phyloP scores from a whole-genome alignment of 2,888 invertebrate species.

The Heteropelma amictum region DNA sequence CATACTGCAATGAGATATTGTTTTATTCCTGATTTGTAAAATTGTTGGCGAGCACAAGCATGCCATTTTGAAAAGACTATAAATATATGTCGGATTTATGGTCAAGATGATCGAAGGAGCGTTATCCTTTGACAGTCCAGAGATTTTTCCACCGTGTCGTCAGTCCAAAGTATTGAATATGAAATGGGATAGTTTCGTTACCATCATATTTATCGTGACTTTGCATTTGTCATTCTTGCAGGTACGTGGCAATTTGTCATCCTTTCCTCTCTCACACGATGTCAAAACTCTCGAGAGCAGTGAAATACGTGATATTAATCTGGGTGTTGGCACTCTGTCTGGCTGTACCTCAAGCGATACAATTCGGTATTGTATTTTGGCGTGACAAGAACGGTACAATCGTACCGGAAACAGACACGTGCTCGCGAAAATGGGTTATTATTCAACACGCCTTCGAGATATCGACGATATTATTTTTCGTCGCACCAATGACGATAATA shows the following conservation, averaged over 20 bases:
- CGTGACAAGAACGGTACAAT: conserved; percentile 73
- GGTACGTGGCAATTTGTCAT: conserved; percentile 71
- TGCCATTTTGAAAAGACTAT: too few species aligned
- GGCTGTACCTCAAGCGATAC: conserved; percentile 88
- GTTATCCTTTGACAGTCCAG: too few species aligned
- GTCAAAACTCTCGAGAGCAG: conserved; percentile 90
- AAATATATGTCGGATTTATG: too few species aligned
- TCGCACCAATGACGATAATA: conserved; percentile 92
- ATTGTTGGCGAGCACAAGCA: too few species aligned
- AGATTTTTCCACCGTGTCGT: too few species aligned
- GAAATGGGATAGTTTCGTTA: neutral
- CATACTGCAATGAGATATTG: too few species aligned
- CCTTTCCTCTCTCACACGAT: conserved; percentile 91
- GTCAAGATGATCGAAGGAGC: too few species aligned
- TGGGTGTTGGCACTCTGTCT: conserved; percentile 88
- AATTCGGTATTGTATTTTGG: conserved; percentile 85
- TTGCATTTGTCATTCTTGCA: too few species aligned
- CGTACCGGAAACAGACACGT: conserved; percentile 80
- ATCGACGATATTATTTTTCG: conserved; percentile 90
- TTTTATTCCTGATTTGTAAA: too few species aligned
- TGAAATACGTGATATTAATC: conserved; percentile 85
- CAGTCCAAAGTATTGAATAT: neutral
- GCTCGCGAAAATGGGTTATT: conserved; percentile 81
- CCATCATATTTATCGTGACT: neutral
- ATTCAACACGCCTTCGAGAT: conserved; percentile 87